A percentile compares a stretch with the other conserved stretches of the same genome.
These are phyloP conservation scores for Varecia variegata DNA, from an alignment of 2,797 vertebrate species.

Conservation along the genomic window DNA sequence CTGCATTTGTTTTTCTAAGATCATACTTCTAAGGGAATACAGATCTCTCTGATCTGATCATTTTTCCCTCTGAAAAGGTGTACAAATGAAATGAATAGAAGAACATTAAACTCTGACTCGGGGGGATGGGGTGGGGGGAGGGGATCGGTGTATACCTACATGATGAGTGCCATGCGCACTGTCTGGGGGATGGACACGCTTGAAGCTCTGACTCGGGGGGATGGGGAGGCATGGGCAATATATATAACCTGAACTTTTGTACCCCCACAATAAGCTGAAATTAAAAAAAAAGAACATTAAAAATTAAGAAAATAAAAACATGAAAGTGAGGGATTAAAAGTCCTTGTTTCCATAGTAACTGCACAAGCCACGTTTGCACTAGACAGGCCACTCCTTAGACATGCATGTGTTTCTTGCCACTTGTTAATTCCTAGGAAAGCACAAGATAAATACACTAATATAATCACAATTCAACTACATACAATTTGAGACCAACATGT, in stretches of 20 bases:
- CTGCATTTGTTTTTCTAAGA: neutral
- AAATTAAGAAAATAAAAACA: slow-evolving; percentile 27
- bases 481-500: neutral
- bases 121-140: too few relatives aligned
- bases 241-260: too few relatives aligned
- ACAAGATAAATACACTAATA: slow-evolving; percentile 17
- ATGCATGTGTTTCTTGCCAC: neutral
- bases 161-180: too few relatives aligned
- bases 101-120: slow-evolving; percentile 25
- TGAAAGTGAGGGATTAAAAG: slow-evolving; percentile 20
- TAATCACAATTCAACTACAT: neutral
- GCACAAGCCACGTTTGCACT: neutral
- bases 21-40: neutral
- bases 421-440: slow-evolving; percentile 37
- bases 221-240: too few relatives aligned
- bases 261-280: too few relatives aligned
- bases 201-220: too few relatives aligned
- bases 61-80: slow-evolving; percentile 33
- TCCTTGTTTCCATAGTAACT: slow-evolving; percentile 30
- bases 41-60: neutral
- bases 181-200: too few relatives aligned
- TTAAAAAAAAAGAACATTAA: slow-evolving; percentile 3
- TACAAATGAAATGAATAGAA: neutral
- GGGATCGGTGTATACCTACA: too few relatives aligned
- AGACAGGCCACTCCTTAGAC: neutral